These are phyloP conservation scores for Cavia aperea DNA, from an alignment of 2,113 vertebrate species.

Conservation along the genomic window DNA sequence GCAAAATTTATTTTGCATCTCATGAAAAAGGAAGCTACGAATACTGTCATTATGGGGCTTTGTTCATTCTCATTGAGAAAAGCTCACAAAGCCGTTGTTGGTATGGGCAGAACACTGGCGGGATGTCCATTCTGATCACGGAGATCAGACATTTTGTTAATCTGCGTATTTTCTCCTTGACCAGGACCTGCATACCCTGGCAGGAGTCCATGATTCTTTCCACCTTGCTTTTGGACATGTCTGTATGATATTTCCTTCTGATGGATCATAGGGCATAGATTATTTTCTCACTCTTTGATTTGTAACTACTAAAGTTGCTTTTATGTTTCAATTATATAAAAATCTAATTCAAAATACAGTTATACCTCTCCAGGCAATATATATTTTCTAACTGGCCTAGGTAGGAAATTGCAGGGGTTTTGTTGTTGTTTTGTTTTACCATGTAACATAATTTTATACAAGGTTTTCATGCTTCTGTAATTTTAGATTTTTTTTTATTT, in stretches of 20 bases:
- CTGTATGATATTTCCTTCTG: background rate
- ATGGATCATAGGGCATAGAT: background rate
- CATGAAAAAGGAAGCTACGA: background rate
- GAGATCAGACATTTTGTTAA: background rate
- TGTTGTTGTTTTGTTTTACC: too few relatives aligned
- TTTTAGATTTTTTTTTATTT: background rate
- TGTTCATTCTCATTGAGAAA: background rate
- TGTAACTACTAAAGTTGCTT: background rate
- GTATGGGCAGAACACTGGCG: too few relatives aligned
- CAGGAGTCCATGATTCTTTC: background rate
- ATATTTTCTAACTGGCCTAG: background rate
- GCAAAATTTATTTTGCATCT: background rate
- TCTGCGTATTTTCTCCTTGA: background rate
- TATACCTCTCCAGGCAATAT: background rate
- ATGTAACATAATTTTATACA: background rate
- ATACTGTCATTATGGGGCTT: background rate
- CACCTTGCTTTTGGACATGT: background rate
- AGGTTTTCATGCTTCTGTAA: background rate
- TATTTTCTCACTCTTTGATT: background rate
- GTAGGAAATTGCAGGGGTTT: background rate
- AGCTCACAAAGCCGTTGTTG: background rate
- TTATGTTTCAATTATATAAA: background rate
- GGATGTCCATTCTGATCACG: background rate
- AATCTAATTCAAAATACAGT: background rate
- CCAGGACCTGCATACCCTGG: background rate